Percentiles rank a stretch among this genome's conserved stretches.
Conservation (phyloP, 2,113 vertebrate genomes). For the Crotophaga sulcirostris region DNA sequence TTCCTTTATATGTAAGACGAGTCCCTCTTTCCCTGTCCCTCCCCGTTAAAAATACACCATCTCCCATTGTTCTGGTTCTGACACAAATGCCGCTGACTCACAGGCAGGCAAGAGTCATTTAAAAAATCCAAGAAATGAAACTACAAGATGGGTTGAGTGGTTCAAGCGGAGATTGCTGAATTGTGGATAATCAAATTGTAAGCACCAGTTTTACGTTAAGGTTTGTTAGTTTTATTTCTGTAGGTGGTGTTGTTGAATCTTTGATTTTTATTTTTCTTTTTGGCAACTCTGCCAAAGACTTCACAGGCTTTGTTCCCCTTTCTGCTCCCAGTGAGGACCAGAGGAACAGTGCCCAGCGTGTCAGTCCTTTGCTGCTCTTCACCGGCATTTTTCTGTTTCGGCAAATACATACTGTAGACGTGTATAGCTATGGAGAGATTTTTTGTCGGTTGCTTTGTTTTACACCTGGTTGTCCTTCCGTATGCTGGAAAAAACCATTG, state of each 20-base stretch:
- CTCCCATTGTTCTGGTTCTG: not conserved
- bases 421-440: conserved; percentile 42
- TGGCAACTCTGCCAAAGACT: conserved; percentile 58
- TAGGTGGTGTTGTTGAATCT: conserved; percentile 49
- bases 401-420: conserved; percentile 49
- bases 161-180: conserved; percentile 73
- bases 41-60: conserved; percentile 38
- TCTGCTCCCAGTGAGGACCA: not conserved
- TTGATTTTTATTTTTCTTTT: conserved; percentile 30
- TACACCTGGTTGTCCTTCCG: conserved; percentile 66
- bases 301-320: conserved; percentile 40
- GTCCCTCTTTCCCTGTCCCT: conserved; percentile 47
- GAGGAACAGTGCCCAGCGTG: conserved; percentile 40
- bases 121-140: conserved; percentile 69
- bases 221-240: conserved; percentile 17
- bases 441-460: conserved; percentile 59
- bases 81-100: conserved; percentile 35
- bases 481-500: conserved; percentile 57
- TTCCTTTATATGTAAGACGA: conserved; percentile 26
- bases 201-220: conserved; percentile 80
- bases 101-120: conserved; percentile 66
- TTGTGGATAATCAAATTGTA: conserved; percentile 70
- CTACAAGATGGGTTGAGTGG: conserved; percentile 76
- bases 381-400: conserved; percentile 18
- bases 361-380: conserved; percentile 58